Evolutionary conservation across 2,797 vertebrate species (phyloP), one percentile per base, ranked within the genome.

Genomic region (Rhinichthys osculus): DNA sequence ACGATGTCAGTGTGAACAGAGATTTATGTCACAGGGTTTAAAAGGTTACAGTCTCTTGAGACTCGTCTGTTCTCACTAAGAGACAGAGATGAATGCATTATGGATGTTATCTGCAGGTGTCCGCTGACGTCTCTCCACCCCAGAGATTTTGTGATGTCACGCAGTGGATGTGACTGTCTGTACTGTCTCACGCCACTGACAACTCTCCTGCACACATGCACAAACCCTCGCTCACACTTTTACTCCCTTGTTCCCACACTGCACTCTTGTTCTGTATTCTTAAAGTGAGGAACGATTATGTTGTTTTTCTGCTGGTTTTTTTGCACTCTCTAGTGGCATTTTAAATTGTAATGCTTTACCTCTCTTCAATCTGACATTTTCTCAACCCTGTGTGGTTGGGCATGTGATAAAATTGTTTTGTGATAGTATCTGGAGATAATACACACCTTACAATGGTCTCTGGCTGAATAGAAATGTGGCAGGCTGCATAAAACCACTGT

Each of bases 81-180:
- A 83, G 19, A 40, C 47, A 44, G 50, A 67, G n/a, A 54, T 42
- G 7, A 47, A 70, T 85, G 74, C 4, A 57, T 84, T 70, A 84
- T 84, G 64, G 19, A 70, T 84, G 44, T 69, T 78, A 69, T 67
- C 47, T 84, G 62, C 73, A 71, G 67, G 40, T 85, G 77, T 72
- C 21, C 0, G 40, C 50, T 16, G 38, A 50, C 1, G 21, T 84
- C 52, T 71, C 54, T n/a, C 8, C 23, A 21, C 74, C 66, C 64
- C 40, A 38, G 83, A 71, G 52, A 79, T 21, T 33, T 70, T 33
- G 40, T 73, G 42, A 72, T 8, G 1, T 64, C 57, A 85, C 0
- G 0, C 30, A 71, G 74, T 71, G 42, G 69, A 73, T 50, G 77
- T 52, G 38, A 71, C 67, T 35, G 52, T 52, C 67, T 64, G 59